Evolutionary conservation across 53 echinoderm and acorn worm genomes (phyloP).

Genomic region (Luidia sarsii): DNA sequence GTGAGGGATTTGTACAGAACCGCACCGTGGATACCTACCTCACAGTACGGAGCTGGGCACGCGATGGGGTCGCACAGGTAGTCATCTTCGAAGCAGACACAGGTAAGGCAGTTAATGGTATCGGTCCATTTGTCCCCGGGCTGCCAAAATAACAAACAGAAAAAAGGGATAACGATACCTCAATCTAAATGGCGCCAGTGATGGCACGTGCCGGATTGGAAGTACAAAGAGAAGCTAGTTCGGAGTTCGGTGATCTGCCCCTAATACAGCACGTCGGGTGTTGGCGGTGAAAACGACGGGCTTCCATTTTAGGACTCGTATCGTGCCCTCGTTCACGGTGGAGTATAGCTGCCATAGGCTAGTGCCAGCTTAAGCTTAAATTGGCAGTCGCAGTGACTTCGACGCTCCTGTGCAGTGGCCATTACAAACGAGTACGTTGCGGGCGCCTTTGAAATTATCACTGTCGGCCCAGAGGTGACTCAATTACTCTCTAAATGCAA

Average conservation of each 20-base stretch:
- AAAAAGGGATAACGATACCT: too few relatives aligned
- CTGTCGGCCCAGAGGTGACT: too few relatives aligned
- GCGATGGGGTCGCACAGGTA: background rate
- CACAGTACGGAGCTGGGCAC: background rate
- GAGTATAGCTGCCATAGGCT: too few relatives aligned
- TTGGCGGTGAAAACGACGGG: background rate
- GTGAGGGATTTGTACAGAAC: too few relatives aligned
- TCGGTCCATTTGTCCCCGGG: slow-evolving; percentile 32
- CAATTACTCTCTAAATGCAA: too few relatives aligned
- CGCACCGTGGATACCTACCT: background rate
- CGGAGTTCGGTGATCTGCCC: background rate
- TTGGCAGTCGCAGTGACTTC: too few relatives aligned
- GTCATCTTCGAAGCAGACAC: slow-evolving; percentile 13
- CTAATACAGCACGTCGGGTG: background rate
- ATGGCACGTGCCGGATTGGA: background rate
- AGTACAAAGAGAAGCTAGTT: background rate
- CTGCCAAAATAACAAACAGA: background rate
- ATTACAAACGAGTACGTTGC: too few relatives aligned
- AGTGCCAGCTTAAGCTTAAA: too few relatives aligned
- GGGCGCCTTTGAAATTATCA: too few relatives aligned
- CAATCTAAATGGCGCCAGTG: background rate
- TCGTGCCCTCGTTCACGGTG: background rate
- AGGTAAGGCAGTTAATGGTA: background rate
- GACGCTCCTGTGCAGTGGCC: too few relatives aligned
- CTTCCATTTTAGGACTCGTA: background rate